Evolutionary conservation across 2,113 vertebrate species (phyloP).

Genomic region (Pelodiscus sinensis): DNA sequence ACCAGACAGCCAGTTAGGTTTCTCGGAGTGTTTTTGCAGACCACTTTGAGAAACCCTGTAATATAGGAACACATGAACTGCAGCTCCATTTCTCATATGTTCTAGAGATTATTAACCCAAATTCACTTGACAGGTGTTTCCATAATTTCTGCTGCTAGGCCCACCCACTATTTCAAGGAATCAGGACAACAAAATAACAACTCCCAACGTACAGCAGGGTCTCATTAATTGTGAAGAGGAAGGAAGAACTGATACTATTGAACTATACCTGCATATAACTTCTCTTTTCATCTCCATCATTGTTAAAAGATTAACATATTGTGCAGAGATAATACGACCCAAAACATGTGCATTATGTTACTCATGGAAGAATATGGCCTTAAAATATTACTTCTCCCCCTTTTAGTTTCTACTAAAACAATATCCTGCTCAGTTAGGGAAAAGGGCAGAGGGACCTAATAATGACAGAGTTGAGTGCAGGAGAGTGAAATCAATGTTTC

Average conservation of each 20-base stretch:
- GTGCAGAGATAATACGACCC: neutral
- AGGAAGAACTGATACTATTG: neutral
- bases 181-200: rapidly evolving
- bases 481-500: neutral
- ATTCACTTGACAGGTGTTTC: rapidly evolving
- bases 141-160: rapidly evolving
- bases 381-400: neutral
- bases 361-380: neutral
- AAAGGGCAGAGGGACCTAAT: neutral
- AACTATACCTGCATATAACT: neutral
- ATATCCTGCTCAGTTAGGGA: neutral
- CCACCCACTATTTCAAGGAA: neutral
- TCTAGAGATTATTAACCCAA: neutral
- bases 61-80: no score
- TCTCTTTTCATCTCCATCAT: neutral
- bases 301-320: rapidly evolving
- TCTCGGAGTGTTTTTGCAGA: no score
- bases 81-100: no score
- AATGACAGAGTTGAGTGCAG: neutral
- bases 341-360: neutral
- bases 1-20: no score
- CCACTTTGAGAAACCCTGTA: no score
- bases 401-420: neutral
- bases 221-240: neutral
- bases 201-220: rapidly evolving